These are phyloP conservation scores for Chaenogobius annularis DNA, from an alignment of 2,113 vertebrate species.

Conservation along the genomic window DNA sequence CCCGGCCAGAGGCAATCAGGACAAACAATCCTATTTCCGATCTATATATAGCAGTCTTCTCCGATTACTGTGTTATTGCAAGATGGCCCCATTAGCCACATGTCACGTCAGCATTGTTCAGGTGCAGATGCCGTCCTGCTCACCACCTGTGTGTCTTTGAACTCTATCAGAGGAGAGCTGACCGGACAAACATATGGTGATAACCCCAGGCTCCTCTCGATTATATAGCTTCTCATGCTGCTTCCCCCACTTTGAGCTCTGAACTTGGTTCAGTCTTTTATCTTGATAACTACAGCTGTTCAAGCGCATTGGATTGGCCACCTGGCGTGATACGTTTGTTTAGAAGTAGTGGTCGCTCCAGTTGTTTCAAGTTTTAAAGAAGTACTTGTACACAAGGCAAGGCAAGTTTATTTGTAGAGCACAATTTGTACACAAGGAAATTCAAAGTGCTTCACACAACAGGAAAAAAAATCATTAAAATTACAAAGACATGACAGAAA, in stretches of 20 bases:
- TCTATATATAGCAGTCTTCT: conserved; percentile 61
- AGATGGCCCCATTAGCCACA: conserved; percentile 65
- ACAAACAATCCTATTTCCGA: conserved; percentile 67
- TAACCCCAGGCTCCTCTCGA: conserved; percentile 40
- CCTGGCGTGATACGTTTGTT: conserved; percentile 15
- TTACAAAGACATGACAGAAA: no score
- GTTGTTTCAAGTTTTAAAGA: no score
- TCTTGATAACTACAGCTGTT: conserved; percentile 29
- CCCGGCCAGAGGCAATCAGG: conserved; percentile 50
- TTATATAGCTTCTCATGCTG: conserved; percentile 51
- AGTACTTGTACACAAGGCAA: no score
- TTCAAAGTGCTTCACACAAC: no score
- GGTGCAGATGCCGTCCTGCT: conserved; percentile 51
- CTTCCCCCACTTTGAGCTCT: conserved; percentile 11
- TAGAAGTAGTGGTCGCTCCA: no score
- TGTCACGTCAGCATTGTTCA: conserved; percentile 64
- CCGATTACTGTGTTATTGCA: conserved; percentile 51
- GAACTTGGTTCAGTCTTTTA: conserved; percentile 15
- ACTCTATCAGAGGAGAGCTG: conserved; percentile 55
- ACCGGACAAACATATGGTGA: conserved; percentile 55
- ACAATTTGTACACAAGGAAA: no score
- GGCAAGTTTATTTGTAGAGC: no score
- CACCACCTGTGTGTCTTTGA: conserved; percentile 50
- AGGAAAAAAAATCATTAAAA: no score
- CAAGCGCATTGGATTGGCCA: conserved; percentile 20